Conservation (phyloP, 2,888 invertebrate genomes). For the Aethes cnicana region DNA sequence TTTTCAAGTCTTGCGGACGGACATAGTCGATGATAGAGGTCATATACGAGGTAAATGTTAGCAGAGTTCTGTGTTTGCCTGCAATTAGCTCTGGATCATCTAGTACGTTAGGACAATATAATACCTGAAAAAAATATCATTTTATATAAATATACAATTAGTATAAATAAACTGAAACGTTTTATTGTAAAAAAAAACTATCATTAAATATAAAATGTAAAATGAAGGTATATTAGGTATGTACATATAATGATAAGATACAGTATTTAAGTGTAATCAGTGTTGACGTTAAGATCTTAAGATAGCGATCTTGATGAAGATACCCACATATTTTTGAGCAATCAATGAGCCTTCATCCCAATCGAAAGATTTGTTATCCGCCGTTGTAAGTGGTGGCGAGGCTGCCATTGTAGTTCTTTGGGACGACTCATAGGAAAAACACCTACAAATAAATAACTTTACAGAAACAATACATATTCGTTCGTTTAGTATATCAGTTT, state of each 20-base stretch:
- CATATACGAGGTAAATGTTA: constrained; percentile 95
- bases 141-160: background rate
- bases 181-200: no score
- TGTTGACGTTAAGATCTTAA: background rate
- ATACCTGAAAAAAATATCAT: constrained; percentile 52
- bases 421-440: constrained; percentile 87
- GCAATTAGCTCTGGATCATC: constrained; percentile 97
- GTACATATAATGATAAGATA: background rate
- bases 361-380: constrained; percentile 74
- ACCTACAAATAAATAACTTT: constrained; percentile 79
- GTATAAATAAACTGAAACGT: no score
- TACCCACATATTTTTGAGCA: constrained; percentile 70
- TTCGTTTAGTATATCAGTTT: background rate
- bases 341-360: constrained; percentile 74
- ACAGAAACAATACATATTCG: no score
- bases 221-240: no score
- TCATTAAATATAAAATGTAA: no score
- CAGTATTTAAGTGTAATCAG: background rate
- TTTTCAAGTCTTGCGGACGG: constrained; percentile 96
- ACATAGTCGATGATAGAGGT: constrained; percentile 98
- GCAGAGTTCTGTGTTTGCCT: constrained; percentile 92
- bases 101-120: constrained; percentile 93
- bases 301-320: background rate
- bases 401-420: constrained; percentile 81
- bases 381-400: constrained; percentile 69